Evolutionary conservation across 2,113 vertebrate species (phyloP).

Genomic region (Barnardius zonarius): DNA sequence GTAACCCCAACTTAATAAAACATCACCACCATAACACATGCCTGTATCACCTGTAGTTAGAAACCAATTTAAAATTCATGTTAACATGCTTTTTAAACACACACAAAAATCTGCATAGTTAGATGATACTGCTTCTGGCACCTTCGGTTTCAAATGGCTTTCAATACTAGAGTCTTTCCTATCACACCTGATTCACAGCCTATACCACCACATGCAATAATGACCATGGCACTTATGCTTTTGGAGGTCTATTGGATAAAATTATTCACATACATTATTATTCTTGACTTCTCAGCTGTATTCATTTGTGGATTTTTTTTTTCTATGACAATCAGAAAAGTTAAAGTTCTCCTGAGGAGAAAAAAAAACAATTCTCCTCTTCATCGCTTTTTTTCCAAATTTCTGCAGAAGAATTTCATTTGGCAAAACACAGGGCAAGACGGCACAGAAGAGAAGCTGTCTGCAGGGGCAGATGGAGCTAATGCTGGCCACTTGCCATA

Average conservation of each 20-base stretch:
- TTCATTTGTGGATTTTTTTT: background rate
- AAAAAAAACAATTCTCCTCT: background rate
- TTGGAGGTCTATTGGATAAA: background rate
- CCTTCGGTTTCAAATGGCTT: background rate
- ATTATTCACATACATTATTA: background rate
- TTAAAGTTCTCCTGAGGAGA: background rate
- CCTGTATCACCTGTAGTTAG: background rate
- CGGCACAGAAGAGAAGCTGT: background rate
- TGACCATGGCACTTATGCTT: background rate
- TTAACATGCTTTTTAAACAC: background rate
- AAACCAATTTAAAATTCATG: background rate
- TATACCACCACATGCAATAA: background rate
- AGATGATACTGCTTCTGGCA: background rate
- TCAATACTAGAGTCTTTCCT: background rate
- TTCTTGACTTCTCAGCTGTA: background rate
- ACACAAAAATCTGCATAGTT: background rate
- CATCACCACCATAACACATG: background rate
- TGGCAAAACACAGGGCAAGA: background rate
- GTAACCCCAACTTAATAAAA: background rate
- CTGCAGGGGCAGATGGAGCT: background rate
- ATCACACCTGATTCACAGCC: background rate
- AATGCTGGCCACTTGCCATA: conserved; percentile 25
- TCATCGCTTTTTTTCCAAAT: background rate
- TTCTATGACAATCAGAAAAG: background rate
- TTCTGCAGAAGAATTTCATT: background rate